phyloP scores from a whole-genome alignment of 2,113 vertebrate genomes.

The Oryzias javanicus region DNA sequence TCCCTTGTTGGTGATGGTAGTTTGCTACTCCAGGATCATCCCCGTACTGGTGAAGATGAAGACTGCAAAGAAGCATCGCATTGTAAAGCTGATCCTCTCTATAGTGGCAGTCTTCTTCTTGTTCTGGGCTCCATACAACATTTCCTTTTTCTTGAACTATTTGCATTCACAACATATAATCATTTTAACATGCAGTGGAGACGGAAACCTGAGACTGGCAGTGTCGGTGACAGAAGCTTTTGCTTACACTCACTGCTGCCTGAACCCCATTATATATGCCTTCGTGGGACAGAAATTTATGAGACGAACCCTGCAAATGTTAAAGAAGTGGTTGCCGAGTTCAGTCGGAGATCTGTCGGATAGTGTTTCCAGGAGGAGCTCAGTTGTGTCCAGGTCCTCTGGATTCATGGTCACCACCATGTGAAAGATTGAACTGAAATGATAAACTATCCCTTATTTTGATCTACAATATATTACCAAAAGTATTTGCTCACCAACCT shows the following conservation, averaged over 20 bases:
- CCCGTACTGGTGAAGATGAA: constrained; percentile 75
- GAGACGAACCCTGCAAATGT: constrained; percentile 39
- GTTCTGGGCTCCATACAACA: constrained; percentile 85
- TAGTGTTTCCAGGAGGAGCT: no score
- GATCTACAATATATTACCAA: no score
- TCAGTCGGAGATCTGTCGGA: no score
- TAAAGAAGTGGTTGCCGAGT: constrained; percentile 21
- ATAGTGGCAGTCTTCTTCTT: constrained; percentile 81
- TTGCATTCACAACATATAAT: not conserved
- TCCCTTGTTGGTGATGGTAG: constrained; percentile 77
- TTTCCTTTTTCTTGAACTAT: constrained; percentile 51
- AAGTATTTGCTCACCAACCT: no score
- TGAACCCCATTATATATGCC: constrained; percentile 79
- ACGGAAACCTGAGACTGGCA: not conserved
- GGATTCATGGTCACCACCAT: no score
- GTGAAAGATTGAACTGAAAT: no score
- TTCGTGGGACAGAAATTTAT: constrained; percentile 77
- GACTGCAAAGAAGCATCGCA: constrained; percentile 78
- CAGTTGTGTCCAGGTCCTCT: no score
- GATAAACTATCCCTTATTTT: no score
- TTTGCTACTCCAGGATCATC: constrained; percentile 83
- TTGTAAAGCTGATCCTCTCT: constrained; percentile 79
- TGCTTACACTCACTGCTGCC: constrained; percentile 74
- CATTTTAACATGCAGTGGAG: not conserved
- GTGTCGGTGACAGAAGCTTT: constrained; percentile 57